These are phyloP conservation scores for Lithosia quadra DNA, from an alignment of 2,888 invertebrate species.

Conservation along the genomic window DNA sequence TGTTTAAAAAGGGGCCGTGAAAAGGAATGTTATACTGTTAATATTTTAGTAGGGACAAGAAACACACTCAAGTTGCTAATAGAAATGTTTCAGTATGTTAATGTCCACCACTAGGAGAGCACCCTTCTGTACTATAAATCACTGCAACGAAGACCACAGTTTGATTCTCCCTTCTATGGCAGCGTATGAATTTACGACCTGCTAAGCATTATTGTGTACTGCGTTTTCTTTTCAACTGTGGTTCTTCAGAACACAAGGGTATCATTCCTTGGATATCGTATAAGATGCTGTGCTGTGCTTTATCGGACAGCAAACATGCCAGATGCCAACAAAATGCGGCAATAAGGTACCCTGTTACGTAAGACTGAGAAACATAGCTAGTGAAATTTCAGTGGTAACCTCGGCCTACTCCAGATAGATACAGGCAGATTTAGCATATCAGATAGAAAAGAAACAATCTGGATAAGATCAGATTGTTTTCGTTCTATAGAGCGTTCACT, in stretches of 20 bases:
- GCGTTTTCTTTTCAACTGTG: neutral
- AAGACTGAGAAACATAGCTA: neutral
- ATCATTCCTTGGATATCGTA: neutral
- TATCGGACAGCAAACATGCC: neutral
- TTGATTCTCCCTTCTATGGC: slow-evolving; percentile 13
- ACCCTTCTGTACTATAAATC: slow-evolving; percentile 22
- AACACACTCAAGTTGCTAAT: slow-evolving; percentile 14
- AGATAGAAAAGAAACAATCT: too few relatives aligned
- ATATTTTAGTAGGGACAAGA: slow-evolving; percentile 15
- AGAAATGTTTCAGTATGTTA: slow-evolving; percentile 24
- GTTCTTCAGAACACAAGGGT: neutral
- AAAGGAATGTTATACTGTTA: slow-evolving; percentile 8
- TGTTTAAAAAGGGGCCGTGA: slow-evolving; percentile 9
- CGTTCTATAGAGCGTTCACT: too few relatives aligned
- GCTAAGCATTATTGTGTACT: neutral
- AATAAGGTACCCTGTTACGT: neutral
- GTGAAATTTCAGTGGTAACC: too few relatives aligned
- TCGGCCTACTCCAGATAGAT: too few relatives aligned
- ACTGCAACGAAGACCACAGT: slow-evolving; percentile 10
- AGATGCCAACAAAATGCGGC: neutral
- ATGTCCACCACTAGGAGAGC: slow-evolving; percentile 10
- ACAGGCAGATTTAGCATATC: too few relatives aligned
- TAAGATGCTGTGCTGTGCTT: neutral
- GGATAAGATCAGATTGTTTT: too few relatives aligned
- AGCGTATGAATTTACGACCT: neutral